Base-by-base conservation (phyloP, 2,113 vertebrate genomes). In the Telmatochromis sp. region DNA sequence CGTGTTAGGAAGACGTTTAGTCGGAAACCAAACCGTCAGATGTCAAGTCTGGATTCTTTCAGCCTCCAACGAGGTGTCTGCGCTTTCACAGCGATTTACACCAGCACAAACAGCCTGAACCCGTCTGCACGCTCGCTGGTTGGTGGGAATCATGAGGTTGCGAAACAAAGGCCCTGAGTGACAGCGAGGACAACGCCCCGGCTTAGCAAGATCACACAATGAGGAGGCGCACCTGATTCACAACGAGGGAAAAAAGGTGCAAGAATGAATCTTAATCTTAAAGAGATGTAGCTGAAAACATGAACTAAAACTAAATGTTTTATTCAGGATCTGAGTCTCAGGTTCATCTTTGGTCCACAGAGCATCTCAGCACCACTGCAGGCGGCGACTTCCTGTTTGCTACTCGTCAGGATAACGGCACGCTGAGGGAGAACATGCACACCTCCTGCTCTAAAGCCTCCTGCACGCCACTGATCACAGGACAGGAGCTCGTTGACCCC, bases 1-100 rank as follows among this genome's bases (percentile, higher is more conserved):
- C 33, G 0, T 0, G 11, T 40, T 13, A 13, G 63, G 63, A 40
- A 13, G 7, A 63, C 0, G n/a, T 68, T 68, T 13, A 40, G 11
- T 8, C 7, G 1, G n/a, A 40, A 68, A 68, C 33, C 63, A 68
- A 68, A 68, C 33, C 2, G 11, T 68, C 63, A 68, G 33, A 37
- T 68, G 63, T 68, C 33, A 68, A 68, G 35, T 40, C 58, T 10
- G 5, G 57, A 60, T 31, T 17, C 0, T 17, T 60, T 31, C 57
- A 68, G 63, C 60, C 2, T 37, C 60, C 60, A 68, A 13, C 10
- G 17, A 7, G 60, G 17, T 0, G 63, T 40, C n/a, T 26, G 65
- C 5, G 3, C 4, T 65, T 65, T 40, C 5, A 71, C 65, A 42
- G 35, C 7, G 1, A 71, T 23, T 42, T 42, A 42, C 11, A 71